Evolutionary conservation across 2,797 vertebrate species (phyloP), one percentile per base, ranked within the genome.

Genomic region (Schizothorax lantsangensis): DNA sequence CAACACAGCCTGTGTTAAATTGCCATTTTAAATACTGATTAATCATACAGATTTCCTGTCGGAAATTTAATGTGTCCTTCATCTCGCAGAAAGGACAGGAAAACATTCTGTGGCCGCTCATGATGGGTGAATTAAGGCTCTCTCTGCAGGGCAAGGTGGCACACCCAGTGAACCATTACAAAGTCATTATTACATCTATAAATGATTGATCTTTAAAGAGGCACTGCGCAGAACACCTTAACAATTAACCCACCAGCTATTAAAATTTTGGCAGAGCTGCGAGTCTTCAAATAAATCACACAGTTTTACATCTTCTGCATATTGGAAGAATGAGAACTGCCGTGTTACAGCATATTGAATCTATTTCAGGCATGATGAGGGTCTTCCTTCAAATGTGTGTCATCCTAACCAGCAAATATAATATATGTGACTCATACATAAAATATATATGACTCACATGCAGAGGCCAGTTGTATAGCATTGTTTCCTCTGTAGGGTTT

Each of bases 201-300:
- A 95, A 92, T 90, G 91, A 95, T 94, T 96, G 94, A 96, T 96
- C 92, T 89, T 90, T 93, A 94, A 92, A 92, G 93, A 92, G 92
- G 94, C 88, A 89, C 92, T 90, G 89, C 81, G 89, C 83, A 89
- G 88, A 88, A 91, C 94, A 95, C 93, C 93, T 96, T 94, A 94
- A 94, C 95, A 96, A 96, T 97, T 96, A 97, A 95, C 94, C 93
- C 90, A 91, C 12, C 21, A 94, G 93, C 93, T 94, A 94, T 96
- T 95, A 96, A 95, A 94, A 92, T 79, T 90, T 91, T 94, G 90
- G 93, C 91, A 93, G 87, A 82, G 89, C 87, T 91, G 93, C 89
- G 81, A 92, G 87, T 85, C 87, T 88, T 88, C 82, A 92, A 91
- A 95, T 95, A 96, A 95, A 96, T 95, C 93, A 95, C 90, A 90